Evolutionary conservation across 2,888 invertebrate genomes (phyloP), one percentile per base, ranked within the genome.

Genomic region (Ichneumoninae sp.): DNA sequence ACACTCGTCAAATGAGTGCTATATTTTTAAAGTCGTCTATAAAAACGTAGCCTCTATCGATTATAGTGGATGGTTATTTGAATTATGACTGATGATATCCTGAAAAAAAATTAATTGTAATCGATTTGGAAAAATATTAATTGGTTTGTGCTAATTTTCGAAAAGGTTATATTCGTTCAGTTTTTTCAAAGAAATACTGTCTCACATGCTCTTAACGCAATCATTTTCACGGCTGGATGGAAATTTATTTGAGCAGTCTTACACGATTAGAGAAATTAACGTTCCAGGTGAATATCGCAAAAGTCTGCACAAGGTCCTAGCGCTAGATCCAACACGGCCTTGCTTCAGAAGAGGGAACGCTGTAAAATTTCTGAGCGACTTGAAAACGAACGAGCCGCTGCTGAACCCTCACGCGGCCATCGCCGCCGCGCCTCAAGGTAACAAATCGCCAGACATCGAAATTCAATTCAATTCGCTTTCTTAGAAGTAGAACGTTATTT

Each of bases 401-500:
- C 92, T 96, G 10, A 97, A 97, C 93, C 97, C 97, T 0, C 98
- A 98, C 91, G 95, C 96, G 90, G 95, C 95, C 0, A 92, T 96
- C 80, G 54, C 85, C 44, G 44, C 79, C 1, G 19, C 79, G 80
- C 87, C 87, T 40, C 86, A 88, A 88, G 90, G 93, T 93, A 90
- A n/a, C 30, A 65, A 70, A 84, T 74, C 10, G 13, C 13, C 22
- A 71, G 88, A 88, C 83, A 87, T 86, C 60, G 89, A 88, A 13
- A 85, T 88, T 68, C 70, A 83, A n/a, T n/a, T n/a, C 30, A 16
- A 47, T 75, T 74, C 26, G 26, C 10, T 57, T 57, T 57, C 26
- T 30, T 52, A 19, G n/a, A 13, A 65, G 83, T 81, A 73, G 22
- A 54, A 54, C 2, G 19, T 54, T 19, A 22, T 54, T 22, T 52